Evolutionary conservation across 2,113 vertebrate species (phyloP).

Genomic region (Leucopternis melanops): DNA sequence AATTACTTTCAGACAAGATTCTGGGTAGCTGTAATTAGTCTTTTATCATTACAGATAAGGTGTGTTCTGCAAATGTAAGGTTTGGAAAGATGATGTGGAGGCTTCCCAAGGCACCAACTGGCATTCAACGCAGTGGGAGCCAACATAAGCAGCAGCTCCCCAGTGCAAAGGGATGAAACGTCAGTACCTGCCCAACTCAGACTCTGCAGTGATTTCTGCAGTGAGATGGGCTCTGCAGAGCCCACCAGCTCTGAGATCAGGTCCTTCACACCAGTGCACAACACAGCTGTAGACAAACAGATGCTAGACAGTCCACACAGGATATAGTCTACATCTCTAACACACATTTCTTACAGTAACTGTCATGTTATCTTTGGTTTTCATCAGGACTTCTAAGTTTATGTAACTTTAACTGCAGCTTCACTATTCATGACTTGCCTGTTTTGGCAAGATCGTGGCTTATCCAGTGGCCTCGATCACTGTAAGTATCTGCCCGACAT

Average conservation of each 20-base stretch:
- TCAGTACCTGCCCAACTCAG: background rate
- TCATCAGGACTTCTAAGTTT: background rate
- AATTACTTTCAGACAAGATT: background rate
- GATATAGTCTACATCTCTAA: background rate
- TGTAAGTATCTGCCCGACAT: background rate
- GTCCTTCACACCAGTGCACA: background rate
- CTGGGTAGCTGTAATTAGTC: background rate
- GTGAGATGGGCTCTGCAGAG: background rate
- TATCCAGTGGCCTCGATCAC: background rate
- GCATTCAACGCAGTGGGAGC: background rate
- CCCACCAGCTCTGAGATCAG: background rate
- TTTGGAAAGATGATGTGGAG: background rate
- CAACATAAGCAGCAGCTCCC: background rate
- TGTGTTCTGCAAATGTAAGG: background rate
- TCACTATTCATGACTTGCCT: background rate
- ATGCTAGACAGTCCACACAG: background rate
- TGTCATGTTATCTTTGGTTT: background rate
- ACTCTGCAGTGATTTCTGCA: background rate
- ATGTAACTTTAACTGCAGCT: background rate
- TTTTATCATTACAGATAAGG: background rate
- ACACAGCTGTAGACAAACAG: accelerated
- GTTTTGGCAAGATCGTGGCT: background rate
- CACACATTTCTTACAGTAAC: background rate
- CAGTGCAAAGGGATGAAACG: accelerated
- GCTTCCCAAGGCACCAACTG: background rate